Base-by-base conservation (phyloP, 2,797 vertebrate species). In the Galaxias olidus region DNA sequence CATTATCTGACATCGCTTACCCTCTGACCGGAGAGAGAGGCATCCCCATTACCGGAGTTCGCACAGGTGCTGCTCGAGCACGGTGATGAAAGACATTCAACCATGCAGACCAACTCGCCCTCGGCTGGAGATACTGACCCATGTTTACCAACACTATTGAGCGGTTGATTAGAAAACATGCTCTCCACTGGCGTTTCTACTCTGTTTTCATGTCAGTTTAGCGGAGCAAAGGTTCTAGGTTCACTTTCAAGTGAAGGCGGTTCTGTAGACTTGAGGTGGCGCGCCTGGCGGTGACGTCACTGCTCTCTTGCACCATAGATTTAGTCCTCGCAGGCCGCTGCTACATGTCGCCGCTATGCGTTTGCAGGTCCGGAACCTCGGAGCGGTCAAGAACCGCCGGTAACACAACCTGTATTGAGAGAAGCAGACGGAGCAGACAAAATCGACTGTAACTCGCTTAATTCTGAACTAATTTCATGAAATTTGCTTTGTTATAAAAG, bases 21-120 rank as follows among this genome's bases (percentile, higher is more conserved):
- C 56, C 44, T 59, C 10, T 45, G 56, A 19, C 17, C 42, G 12
- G 42, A 7, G 30, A 30, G 30, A 30, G 30, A 30, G 30, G 2
- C 30, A 30, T 30, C 15, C 20, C 6, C 42, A 15, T 30, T 4
- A 18, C 41, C 19, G 15, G 71, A 71, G 53, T 30, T 20, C 0
- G 10, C 3, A 58, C 81, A 77, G 73, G 68, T 63, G 80, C 57
- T 71, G 60, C n/a, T 67, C 14, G 60, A 50, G 0, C 56, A 15
- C 40, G 13, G 20, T 12, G 13, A 4, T 4, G 72, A 71, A 54
- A 13, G 67, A 40, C 88, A 84, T 5, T 87, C 84, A 0, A 79
- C 83, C 90, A 91, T 83, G 10, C 80, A 58, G 9, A 91, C 83
- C 62, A 89, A 80, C 65, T 91, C 90, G 57, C 7, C 66, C 2